phyloP scores from a whole-genome alignment of 1,140 invertebrate species.

The Euwallacea fornicatus region DNA sequence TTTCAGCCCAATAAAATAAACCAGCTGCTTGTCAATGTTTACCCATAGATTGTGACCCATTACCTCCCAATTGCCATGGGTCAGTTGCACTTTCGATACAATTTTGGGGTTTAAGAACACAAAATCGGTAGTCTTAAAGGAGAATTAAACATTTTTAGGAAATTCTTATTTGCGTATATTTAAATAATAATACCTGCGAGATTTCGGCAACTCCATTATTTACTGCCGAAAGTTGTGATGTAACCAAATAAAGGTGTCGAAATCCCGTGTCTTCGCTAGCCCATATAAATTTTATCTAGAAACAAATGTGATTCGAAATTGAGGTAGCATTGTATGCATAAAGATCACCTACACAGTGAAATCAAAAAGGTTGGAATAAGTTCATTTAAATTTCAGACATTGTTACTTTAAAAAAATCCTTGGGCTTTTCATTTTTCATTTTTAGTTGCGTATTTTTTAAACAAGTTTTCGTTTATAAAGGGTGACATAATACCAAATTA shows the following conservation, averaged over 20 bases:
- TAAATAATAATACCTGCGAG: constrained; percentile 46
- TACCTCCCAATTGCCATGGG: constrained; percentile 82
- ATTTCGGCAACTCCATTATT: constrained; percentile 58
- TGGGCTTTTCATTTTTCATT: too few relatives aligned
- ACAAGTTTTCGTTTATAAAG: too few relatives aligned
- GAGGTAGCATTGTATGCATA: neutral
- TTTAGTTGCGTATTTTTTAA: too few relatives aligned
- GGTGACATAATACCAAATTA: too few relatives aligned
- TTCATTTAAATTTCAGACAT: too few relatives aligned
- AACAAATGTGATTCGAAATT: constrained; percentile 1
- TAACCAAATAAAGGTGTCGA: constrained; percentile 84
- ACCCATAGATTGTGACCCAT: constrained; percentile 78
- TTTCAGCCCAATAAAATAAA: constrained; percentile 80
- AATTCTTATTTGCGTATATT: neutral
- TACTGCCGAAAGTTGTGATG: constrained; percentile 55
- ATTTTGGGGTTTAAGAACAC: constrained; percentile 61
- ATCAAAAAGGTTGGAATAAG: too few relatives aligned
- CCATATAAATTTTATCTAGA: constrained; percentile 80
- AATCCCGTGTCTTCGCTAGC: constrained; percentile 91
- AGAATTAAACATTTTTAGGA: too few relatives aligned
- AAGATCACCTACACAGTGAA: too few relatives aligned
- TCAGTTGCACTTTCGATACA: constrained; percentile 69
- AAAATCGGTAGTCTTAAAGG: neutral
- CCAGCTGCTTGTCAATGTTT: constrained; percentile 67
- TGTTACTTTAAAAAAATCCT: too few relatives aligned